Evolutionary conservation across 2,797 vertebrate species (phyloP).

Genomic region (Yasuhikotakia modesta): DNA sequence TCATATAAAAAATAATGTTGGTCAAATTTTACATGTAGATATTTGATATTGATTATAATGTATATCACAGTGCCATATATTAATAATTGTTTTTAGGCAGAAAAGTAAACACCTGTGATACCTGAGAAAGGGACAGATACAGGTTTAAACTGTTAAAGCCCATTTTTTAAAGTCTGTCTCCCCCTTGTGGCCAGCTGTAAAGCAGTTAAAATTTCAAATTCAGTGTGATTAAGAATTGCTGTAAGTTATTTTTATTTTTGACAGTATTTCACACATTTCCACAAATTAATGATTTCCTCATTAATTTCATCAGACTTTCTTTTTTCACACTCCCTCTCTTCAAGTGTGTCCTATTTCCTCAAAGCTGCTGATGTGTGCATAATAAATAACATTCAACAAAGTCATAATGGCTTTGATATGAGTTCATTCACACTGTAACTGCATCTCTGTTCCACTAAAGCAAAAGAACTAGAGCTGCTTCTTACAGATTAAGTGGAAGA

Average conservation of each 20-base stretch:
- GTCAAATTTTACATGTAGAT: too few species aligned
- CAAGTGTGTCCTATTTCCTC: conserved; percentile 58
- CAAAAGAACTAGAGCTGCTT: conserved; percentile 54
- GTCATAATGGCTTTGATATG: conserved; percentile 75
- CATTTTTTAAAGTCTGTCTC: conserved; percentile 72
- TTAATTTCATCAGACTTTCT: conserved; percentile 33
- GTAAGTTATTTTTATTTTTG: conserved; percentile 1
- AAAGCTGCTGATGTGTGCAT: conserved; percentile 67
- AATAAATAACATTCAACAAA: conserved; percentile 81
- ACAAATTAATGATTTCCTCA: too few species aligned
- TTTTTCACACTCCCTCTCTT: conserved; percentile 55
- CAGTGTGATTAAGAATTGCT: conserved; percentile 2
- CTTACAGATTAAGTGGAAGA: conserved; percentile 8
- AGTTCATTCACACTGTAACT: conserved; percentile 64
- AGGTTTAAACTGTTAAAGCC: conserved; percentile 33
- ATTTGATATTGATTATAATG: too few species aligned
- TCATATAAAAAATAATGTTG: too few species aligned
- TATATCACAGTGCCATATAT: too few species aligned
- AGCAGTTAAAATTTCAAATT: not conserved
- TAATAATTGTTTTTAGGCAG: too few species aligned
- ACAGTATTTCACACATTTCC: conserved; percentile 23
- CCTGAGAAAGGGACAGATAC: not conserved
- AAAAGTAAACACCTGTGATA: not conserved
- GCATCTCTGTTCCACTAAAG: conserved; percentile 56
- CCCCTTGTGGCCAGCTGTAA: conserved; percentile 70